Evolutionary conservation across 2,888 invertebrate species (phyloP).

Genomic region (Pseudococcus viburni): DNA sequence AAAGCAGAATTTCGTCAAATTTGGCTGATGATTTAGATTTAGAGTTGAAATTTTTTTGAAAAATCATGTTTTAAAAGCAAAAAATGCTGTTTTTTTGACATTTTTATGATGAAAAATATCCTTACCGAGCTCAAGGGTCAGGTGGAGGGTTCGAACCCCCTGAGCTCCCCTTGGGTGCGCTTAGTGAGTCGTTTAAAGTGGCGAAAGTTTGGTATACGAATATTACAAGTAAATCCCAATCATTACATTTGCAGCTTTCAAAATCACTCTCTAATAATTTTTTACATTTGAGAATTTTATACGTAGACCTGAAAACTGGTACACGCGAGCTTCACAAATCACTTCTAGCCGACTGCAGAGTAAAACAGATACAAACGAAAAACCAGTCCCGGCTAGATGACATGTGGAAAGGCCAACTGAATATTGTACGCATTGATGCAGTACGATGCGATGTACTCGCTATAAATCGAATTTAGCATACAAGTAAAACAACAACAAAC

Average conservation of each 20-base stretch:
- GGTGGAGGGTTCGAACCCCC: no score
- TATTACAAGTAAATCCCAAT: not conserved
- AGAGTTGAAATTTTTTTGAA: no score
- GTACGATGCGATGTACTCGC: not conserved
- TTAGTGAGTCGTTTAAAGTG: no score
- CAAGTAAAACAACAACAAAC: not conserved
- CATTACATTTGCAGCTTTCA: not conserved
- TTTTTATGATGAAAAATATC: no score
- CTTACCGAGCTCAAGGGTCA: no score
- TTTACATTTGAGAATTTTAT: not conserved
- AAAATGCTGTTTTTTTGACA: no score
- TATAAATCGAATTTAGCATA: constrained; percentile 22
- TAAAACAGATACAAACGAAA: constrained; percentile 12
- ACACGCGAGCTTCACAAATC: not conserved
- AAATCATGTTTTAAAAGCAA: no score
- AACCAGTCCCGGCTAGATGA: not conserved
- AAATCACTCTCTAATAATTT: not conserved
- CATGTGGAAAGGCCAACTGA: not conserved
- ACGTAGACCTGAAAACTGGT: not conserved
- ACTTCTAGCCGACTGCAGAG: not conserved
- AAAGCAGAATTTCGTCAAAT: no score
- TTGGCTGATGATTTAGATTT: no score
- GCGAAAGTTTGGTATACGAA: not conserved
- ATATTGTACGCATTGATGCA: not conserved
- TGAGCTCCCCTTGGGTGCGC: no score